These are phyloP conservation scores for Leptopilina drosophilae DNA, from an alignment of 2,888 invertebrate genomes.

Conservation along the genomic window DNA sequence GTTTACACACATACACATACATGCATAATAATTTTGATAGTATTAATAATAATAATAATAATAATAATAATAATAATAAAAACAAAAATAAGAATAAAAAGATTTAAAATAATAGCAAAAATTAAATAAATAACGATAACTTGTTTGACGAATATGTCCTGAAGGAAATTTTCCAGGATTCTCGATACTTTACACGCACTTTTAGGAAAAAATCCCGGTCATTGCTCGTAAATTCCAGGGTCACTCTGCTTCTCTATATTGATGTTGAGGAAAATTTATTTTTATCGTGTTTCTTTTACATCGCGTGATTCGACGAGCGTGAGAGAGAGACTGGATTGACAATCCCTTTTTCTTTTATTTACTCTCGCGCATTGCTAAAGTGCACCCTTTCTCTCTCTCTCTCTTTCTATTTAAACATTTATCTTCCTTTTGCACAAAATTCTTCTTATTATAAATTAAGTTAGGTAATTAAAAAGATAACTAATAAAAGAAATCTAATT, in stretches of 20 bases:
- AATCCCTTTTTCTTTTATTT: conserved; percentile 35
- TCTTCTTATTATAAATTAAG: no score
- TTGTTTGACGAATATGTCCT: not conserved
- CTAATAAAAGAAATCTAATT: no score
- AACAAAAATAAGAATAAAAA: not conserved
- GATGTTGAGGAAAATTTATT: conserved; percentile 32
- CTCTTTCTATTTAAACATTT: no score
- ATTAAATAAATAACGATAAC: not conserved
- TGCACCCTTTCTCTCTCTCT: not conserved
- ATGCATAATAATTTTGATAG: no score
- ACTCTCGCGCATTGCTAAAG: not conserved
- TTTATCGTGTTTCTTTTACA: conserved; percentile 42
- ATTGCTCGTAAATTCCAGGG: conserved; percentile 40
- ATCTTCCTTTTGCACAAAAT: not conserved
- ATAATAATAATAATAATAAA: not conserved
- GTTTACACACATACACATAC: no score
- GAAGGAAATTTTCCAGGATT: not conserved
- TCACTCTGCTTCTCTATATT: not conserved
- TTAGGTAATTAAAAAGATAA: no score
- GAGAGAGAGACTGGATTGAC: conserved; percentile 45
- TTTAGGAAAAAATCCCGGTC: conserved; percentile 3
- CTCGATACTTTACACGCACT: not conserved
- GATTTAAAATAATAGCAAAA: no score
- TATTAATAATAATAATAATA: not conserved
- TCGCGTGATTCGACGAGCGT: conserved; percentile 45